These are phyloP conservation scores for Chymomyza amoena DNA, from an alignment of 2,888 invertebrate species.

Conservation along the genomic window DNA sequence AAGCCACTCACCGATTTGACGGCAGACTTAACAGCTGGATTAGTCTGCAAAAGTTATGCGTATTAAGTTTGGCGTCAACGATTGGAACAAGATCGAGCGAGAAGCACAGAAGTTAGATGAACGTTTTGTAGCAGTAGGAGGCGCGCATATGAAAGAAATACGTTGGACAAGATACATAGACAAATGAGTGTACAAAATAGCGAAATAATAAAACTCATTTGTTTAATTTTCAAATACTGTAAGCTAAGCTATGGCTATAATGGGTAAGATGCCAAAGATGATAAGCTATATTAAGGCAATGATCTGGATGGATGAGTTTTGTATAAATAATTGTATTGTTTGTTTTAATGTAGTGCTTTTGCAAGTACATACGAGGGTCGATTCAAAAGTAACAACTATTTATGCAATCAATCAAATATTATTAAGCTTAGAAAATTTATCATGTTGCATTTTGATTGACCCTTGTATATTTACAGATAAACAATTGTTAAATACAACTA, in stretches of 20 bases:
- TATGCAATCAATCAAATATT: not conserved
- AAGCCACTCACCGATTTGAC: conserved; percentile 92
- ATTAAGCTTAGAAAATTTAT: not conserved
- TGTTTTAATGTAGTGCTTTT: not conserved
- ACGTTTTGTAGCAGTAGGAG: conserved; percentile 28
- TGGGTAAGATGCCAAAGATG: conserved; percentile 27
- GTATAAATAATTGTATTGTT: conserved; percentile 5
- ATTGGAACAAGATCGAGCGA: conserved; percentile 14
- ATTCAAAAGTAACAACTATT: not conserved
- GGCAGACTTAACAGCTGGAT: conserved; percentile 95
- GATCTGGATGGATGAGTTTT: conserved; percentile 20
- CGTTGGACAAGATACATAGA: conserved; percentile 32
- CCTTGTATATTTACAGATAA: not conserved
- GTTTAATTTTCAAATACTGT: not conserved
- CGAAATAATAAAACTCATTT: not conserved
- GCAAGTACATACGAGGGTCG: not conserved
- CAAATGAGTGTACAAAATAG: not conserved
- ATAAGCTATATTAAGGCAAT: conserved; percentile 13
- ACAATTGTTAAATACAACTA: not conserved
- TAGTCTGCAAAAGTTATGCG: conserved; percentile 85
- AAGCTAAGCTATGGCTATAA: conserved; percentile 19
- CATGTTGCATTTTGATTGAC: not conserved
- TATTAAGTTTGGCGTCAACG: conserved; percentile 13
- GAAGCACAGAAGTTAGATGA: conserved; percentile 19
- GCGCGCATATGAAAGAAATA: conserved; percentile 59